Base-by-base conservation (phyloP, 2,797 vertebrate species). In the Neosilurus mollespiculum region DNA sequence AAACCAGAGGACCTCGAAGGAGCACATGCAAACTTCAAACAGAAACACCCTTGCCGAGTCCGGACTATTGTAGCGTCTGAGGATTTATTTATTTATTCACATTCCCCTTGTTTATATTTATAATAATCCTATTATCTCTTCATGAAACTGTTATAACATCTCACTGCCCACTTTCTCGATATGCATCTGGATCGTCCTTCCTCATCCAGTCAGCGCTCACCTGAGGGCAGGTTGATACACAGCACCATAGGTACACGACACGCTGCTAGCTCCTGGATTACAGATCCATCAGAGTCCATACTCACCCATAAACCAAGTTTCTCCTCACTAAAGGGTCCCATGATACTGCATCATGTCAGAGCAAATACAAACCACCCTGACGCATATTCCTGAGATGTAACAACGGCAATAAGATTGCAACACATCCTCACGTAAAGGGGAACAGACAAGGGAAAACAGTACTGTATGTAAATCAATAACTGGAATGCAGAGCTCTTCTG, bases 231-330 rank as follows among this genome's bases (percentile, higher is more conserved):
- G 51, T 4, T 54, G 73, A 59, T 24, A 59, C 75, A 59, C 73
- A 58, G 72, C 56, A 24, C 77, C n/a, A 78, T 3, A 65, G 15
- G 64, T 26, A 53, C 77, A 30, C 16, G 1, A 53, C 9, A 16
- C 61, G 26, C 2, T 53, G 62, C 53, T 30, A 53, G 62, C 62
- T 65, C 49, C 61, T 78, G n/a, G 37, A 51, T 59, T 51, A 56
- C 24, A n/a, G 59, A 51, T 78, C 59, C 61, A 24, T 78, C 22
- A 65, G 61, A 78, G 22, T 62, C 58, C 22, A 30, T 20, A 24
- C 24, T 53, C 53, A 20, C 49, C 24, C 61, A 65, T 78, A 53
- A 78, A 77, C 58, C 75, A 77, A 3, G 1, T 9, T 77, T 77
- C 22, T 20, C 54, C 59, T 22, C 37, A 14, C 9, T 49, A 64